Conservation (phyloP, 2,888 invertebrate genomes). For the Rosalia funebris region DNA sequence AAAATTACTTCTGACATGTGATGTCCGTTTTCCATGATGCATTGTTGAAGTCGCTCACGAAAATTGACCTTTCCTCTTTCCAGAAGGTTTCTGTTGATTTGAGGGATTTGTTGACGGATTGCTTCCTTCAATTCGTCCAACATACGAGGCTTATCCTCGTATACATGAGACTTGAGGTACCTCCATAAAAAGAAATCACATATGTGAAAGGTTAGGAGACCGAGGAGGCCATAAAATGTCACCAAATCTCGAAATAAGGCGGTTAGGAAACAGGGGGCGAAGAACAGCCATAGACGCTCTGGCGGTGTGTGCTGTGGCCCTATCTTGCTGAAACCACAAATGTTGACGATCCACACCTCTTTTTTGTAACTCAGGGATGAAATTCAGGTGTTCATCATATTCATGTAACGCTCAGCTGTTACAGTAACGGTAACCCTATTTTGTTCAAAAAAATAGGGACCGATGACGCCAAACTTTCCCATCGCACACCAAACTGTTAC, state of each 20-base stretch:
- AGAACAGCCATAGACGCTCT: constrained; percentile 6
- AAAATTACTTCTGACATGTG: too few relatives aligned
- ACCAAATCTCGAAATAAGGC: constrained; percentile 13
- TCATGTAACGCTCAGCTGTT: constrained; percentile 23
- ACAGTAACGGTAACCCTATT: constrained; percentile 26
- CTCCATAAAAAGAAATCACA: constrained; percentile 10
- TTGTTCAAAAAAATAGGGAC: constrained; percentile 42
- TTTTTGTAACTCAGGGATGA: constrained; percentile 23
- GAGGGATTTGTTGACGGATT: constrained; percentile 22
- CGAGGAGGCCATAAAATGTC: constrained; percentile 14
- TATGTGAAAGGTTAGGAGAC: background rate
- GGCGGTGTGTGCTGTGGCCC: background rate
- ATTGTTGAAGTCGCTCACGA: too few relatives aligned
- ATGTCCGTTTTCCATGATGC: too few relatives aligned
- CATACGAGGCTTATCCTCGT: constrained; percentile 12
- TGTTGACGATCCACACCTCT: background rate
- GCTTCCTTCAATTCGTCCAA: constrained; percentile 24
- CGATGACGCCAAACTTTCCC: constrained; percentile 21
- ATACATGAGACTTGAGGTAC: constrained; percentile 17
- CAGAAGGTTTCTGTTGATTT: constrained; percentile 26
- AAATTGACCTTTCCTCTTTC: constrained; percentile 27
- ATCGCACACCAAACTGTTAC: constrained; percentile 33
- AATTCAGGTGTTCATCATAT: constrained; percentile 19
- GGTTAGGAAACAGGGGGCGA: constrained; percentile 22
- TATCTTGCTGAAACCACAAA: background rate